Conservation (phyloP, 2,113 vertebrate species). For the Emydura subglobosa region DNA sequence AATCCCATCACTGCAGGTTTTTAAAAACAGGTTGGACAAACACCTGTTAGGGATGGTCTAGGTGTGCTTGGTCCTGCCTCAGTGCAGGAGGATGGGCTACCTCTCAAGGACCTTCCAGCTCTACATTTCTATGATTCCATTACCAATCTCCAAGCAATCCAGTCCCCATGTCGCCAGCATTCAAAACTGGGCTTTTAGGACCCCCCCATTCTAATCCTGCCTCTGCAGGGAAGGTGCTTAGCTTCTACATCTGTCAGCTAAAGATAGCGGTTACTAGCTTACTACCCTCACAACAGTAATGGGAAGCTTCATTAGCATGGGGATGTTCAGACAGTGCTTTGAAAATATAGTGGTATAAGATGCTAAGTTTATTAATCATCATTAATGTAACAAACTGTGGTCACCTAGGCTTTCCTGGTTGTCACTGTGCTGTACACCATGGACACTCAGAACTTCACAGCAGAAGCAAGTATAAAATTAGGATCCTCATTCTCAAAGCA, state of each 20-base stretch:
- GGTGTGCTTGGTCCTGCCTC: not conserved
- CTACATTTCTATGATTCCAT: not conserved
- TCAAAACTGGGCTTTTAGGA: not conserved
- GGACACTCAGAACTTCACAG: not conserved
- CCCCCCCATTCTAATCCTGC: not conserved
- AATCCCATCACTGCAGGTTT: not conserved
- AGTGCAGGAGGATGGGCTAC: not conserved
- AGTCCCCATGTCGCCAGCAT: not conserved
- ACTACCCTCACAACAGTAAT: not conserved
- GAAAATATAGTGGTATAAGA: not conserved
- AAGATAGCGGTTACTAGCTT: not conserved
- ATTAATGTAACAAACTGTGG: not conserved
- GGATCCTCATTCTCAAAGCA: not conserved
- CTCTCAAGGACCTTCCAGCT: not conserved
- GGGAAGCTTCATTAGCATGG: not conserved
- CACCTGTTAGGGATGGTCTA: not conserved
- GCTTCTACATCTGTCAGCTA: not conserved
- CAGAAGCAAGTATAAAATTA: not conserved
- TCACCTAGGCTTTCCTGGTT: not conserved
- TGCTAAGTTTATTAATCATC: not conserved
- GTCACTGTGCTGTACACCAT: not conserved
- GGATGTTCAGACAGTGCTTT: not conserved
- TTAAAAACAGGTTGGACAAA: not conserved
- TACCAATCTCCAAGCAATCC: not conserved
- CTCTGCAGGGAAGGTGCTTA: not conserved